These are phyloP conservation scores for Cryptotermes secundus DNA, from an alignment of 1,140 invertebrate genomes.

Conservation along the genomic window DNA sequence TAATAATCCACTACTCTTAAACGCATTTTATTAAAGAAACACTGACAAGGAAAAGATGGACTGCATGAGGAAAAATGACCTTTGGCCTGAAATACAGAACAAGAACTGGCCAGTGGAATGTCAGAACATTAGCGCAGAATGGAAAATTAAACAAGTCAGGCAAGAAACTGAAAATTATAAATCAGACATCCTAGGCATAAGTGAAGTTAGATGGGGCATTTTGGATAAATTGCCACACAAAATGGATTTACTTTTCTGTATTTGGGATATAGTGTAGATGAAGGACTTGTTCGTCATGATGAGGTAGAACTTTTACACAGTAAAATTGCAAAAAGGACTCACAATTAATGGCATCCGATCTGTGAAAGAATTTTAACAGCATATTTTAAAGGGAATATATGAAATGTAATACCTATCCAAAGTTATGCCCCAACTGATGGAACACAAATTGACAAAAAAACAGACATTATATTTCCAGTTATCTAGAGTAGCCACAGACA, in stretches of 20 bases:
- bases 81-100: too few species aligned
- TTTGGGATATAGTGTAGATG: not conserved
- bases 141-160: constrained; percentile 29
- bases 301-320: not conserved
- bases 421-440: too few species aligned
- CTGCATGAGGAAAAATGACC: too few species aligned
- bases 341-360: not conserved
- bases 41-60: too few species aligned
- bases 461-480: too few species aligned
- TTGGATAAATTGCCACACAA: not conserved
- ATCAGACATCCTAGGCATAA: constrained; percentile 30
- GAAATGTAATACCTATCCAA: too few species aligned
- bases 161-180: constrained; percentile 27
- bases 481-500: too few species aligned
- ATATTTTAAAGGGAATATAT: too few species aligned
- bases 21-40: too few species aligned
- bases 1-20: too few species aligned
- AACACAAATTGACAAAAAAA: too few species aligned
- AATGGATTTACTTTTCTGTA: not conserved
- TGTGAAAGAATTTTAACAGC: not conserved
- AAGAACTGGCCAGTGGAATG: constrained; percentile 30
- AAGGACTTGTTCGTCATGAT: not conserved
- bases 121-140: constrained; percentile 17
- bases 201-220: constrained; percentile 28
- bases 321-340: not conserved